phyloP scores from a whole-genome alignment of 2,888 invertebrate genomes.

The Spodoptera picta region DNA sequence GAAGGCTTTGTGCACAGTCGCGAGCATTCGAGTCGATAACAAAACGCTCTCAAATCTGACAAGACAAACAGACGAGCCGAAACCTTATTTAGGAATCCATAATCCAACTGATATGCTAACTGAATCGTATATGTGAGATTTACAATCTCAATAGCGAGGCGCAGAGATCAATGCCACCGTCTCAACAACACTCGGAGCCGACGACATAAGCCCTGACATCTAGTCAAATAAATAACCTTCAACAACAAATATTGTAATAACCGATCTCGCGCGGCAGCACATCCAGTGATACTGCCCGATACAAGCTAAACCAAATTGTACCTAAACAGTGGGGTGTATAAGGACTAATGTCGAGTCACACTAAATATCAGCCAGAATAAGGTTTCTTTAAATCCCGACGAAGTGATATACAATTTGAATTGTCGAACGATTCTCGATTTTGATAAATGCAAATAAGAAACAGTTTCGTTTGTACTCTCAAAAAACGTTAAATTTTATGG shows the following conservation, averaged over 20 bases:
- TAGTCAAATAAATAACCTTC: conserved; percentile 83
- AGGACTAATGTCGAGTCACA: conserved; percentile 68
- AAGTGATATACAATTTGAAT: conserved; percentile 72
- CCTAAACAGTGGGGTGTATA: conserved; percentile 63
- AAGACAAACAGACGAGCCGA: conserved; percentile 48
- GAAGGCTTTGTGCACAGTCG: conserved; percentile 30
- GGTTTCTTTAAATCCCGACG: conserved; percentile 74
- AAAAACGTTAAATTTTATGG: conserved; percentile 83
- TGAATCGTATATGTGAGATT: conserved; percentile 66
- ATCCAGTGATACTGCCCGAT: conserved; percentile 58
- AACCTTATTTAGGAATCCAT: conserved; percentile 43
- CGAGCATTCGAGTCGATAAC: conserved; percentile 19
- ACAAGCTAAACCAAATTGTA: conserved; percentile 69
- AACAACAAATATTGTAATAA: conserved; percentile 87
- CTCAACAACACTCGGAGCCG: conserved; percentile 67
- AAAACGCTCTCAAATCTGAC: conserved; percentile 34
- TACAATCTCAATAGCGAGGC: conserved; percentile 68
- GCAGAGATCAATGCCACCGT: conserved; percentile 74
- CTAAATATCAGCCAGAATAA: conserved; percentile 68
- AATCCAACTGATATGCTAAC: conserved; percentile 53
- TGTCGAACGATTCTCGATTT: conserved; percentile 63
- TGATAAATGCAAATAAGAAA: conserved; percentile 63
- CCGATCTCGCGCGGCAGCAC: conserved; percentile 64
- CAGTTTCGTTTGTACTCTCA: conserved; percentile 59
- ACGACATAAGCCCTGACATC: conserved; percentile 72